Evolutionary conservation across 1,140 invertebrate genomes (phyloP), one percentile per base, ranked within the genome.

Genomic region (Schmidtea mediterranea): DNA sequence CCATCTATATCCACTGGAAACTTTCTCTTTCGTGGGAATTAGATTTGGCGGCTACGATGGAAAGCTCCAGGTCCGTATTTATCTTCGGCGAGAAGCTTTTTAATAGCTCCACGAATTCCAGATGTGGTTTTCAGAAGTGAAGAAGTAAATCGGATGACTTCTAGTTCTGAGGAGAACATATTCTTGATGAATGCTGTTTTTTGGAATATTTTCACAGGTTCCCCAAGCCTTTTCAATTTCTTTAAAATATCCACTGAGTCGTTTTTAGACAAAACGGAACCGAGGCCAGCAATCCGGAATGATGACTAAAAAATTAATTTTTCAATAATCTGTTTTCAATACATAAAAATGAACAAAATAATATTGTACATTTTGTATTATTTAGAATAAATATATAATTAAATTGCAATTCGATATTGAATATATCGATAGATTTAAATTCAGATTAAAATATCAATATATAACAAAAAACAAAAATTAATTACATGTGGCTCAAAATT

Each of bases 81-180:
- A 71, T 75, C 10, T 75, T 69, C 13, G 76, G 76, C 66, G 1
- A 79, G 65, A 0, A 80, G 76, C 66, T 86, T 92, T 63, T 98
- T 98, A 26, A 98, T 84, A 61, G 87, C 80, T n/a, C 90, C 92
- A 46, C 90, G 72, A 47, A 98, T 82, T 18, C 89, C 89, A 9
- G 87, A 94, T 0, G 95, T 89, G 0, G 90, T 94, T 64, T 80
- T 79, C 12, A 98, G 76, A 56, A 75, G 76, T 0, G 86, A 87
- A 19, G 90, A 89, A 68, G 95, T 84, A 67, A 97, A 98, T 62
- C 89, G 89, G 0, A 86, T 82, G 1, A 95, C 86, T 70, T 98
- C 92, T 9, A 97, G 63, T 0, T 74, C 67, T 6, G 75, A 77
- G 54, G 76, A 86, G 59, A 98, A 98, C 92, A 98, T 98, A 24